Base-by-base conservation (phyloP, 1,140 invertebrate species). In the Batillaria attramentaria region DNA sequence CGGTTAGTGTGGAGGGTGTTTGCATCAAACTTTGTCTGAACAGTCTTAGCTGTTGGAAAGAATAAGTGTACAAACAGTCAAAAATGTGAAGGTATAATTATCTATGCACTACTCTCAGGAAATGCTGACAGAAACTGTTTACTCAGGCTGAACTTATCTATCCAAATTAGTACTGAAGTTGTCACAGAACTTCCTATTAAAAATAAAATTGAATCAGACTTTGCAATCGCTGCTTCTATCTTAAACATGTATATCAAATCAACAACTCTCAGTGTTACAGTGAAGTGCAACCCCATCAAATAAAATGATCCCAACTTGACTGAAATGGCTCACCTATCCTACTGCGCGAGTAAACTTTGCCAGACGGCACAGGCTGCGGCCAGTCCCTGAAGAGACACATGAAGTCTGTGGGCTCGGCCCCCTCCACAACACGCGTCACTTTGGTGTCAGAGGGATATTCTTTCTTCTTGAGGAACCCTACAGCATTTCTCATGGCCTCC, bases 391-490 rank as follows among this genome's bases (percentile, higher is more conserved):
- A 95, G 1, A 98, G 90, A 46, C 93, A 93, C 85, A 95, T 96
- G 90, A 98, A 97, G 89, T 98, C 97, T 13, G 94, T 86, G 0
- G 97, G 96, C 88, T 98, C 97, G 3, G 94, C 93, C 33, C 94
- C 94, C 76, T 97, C 95, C 0, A 96, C 91, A 0, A 96, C 94
- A 31, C 95, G 92, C 1, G 94, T 95, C 0, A 98, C 95, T n/a
- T 93, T 94, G 0, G 95, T 95, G 74, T 92, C 91, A 31, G 93
- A 93, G 0, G 94, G 93, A 88, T 97, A 96, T 37, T 94, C 94
- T 85, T 97, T 97, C 88, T 97, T 97, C 69, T 95, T 95, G 0
- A 97, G 94, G 87, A 97, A 97, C 0, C 96, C 96, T 33, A 97
- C 93, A 0, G 95, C 96, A 86, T 97, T 97, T 83, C 95, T 93